These are phyloP conservation scores for Drosophila kanapiae DNA, from an alignment of 1,140 invertebrate genomes.

Conservation along the genomic window DNA sequence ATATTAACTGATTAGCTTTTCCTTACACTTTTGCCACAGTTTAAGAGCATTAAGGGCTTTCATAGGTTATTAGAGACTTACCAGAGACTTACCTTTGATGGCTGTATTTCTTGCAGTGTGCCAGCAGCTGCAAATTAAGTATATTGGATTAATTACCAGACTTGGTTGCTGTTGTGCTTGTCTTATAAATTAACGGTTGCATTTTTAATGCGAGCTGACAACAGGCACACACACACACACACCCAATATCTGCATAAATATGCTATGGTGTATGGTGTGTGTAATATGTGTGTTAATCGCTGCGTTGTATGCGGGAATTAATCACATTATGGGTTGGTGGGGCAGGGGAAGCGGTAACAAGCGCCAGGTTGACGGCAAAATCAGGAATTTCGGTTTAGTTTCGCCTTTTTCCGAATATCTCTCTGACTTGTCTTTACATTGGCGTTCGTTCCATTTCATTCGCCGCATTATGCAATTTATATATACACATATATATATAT, in stretches of 20 bases:
- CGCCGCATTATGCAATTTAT: conserved; percentile 67
- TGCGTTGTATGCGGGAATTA: conserved; percentile 64
- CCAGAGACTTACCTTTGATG: neutral
- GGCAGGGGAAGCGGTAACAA: neutral
- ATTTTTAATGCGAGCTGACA: conserved; percentile 78
- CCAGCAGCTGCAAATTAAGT: conserved; percentile 55
- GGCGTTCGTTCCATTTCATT: conserved; percentile 60
- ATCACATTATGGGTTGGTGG: conserved; percentile 65
- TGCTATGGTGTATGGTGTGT: conserved; percentile 1
- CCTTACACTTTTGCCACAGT: no score
- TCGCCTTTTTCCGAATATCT: conserved; percentile 29
- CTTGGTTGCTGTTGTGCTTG: conserved; percentile 50
- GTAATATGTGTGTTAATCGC: conserved; percentile 52
- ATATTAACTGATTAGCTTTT: no score
- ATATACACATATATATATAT: conserved; percentile 12
- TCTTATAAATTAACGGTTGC: conserved; percentile 82
- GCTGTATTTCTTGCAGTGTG: conserved; percentile 11
- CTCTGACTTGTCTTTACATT: conserved; percentile 39
- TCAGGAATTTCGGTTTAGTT: conserved; percentile 75
- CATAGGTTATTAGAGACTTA: neutral
- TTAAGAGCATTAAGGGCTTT: neutral
- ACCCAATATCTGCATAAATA: conserved; percentile 2
- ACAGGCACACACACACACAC: conserved; percentile 35
- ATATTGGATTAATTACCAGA: conserved; percentile 77
- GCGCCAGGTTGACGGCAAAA: conserved; percentile 71